Evolutionary conservation across 2,113 vertebrate genomes (phyloP).

Genomic region (Syrrhaptes paradoxus): DNA sequence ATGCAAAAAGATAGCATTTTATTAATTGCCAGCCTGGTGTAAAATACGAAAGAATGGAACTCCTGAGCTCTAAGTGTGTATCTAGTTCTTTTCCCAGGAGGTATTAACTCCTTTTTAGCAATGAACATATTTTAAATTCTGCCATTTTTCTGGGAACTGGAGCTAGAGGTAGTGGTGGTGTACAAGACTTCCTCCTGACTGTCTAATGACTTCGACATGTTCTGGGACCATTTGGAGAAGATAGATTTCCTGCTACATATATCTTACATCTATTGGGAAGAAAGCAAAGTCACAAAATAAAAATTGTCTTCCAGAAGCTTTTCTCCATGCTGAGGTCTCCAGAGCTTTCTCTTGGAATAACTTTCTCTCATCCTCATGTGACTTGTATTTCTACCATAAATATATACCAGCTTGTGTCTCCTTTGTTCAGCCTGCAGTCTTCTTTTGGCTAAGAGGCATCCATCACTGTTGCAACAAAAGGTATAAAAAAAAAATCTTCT

Average conservation of each 20-base stretch:
- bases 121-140: background rate
- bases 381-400: background rate
- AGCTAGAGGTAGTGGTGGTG: background rate
- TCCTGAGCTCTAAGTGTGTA: background rate
- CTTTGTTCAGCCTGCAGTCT: background rate
- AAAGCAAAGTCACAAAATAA: background rate
- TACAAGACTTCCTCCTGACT: background rate
- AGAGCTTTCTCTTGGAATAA: background rate
- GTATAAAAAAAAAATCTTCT: background rate
- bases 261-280: background rate
- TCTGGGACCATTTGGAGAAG: background rate
- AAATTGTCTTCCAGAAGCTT: background rate
- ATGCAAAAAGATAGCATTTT: background rate
- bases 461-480: background rate
- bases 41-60: background rate
- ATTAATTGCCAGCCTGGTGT: background rate
- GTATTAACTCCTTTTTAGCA: background rate
- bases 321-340: background rate
- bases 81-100: background rate
- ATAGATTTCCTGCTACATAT: background rate
- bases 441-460: background rate
- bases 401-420: background rate
- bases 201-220: background rate
- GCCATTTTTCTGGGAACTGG: background rate
- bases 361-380: background rate